Percentiles rank a stretch among this genome's conserved stretches.
These are phyloP conservation scores for Drosophila gunungcola DNA, from an alignment of 1,140 invertebrate genomes.

Conservation along the genomic window DNA sequence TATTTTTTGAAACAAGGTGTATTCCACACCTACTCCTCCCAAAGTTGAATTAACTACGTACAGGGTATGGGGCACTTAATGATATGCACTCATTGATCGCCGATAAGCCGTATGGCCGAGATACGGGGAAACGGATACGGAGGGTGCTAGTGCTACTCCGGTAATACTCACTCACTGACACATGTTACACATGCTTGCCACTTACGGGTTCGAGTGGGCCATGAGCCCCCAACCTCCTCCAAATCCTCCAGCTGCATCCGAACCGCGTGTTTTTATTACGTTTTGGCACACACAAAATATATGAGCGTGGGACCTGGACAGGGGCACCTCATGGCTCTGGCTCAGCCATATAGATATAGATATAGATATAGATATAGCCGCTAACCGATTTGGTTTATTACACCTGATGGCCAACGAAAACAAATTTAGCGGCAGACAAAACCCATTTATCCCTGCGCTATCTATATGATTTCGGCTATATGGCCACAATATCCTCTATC, in stretches of 20 bases:
- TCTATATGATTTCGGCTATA: not conserved
- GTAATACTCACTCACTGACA: constrained; percentile 5
- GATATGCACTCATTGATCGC: constrained; percentile 23
- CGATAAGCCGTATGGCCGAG: constrained; percentile 8
- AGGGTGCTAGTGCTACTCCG: constrained; percentile 18
- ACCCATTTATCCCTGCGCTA: not conserved
- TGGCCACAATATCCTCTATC: not conserved
- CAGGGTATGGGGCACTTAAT: constrained; percentile 16
- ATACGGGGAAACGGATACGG: constrained; percentile 19
- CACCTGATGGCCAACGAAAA: constrained; percentile 1
- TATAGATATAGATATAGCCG: constrained; percentile 6
- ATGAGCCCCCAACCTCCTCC: not conserved
- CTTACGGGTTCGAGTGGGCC: not conserved
- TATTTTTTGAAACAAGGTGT: too few species aligned
- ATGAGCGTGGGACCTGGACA: constrained; percentile 35
- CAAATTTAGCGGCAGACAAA: not conserved
- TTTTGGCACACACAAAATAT: constrained; percentile 24
- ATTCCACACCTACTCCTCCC: not conserved
- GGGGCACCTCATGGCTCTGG: constrained; percentile 12
- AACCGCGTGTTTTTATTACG: constrained; percentile 6
- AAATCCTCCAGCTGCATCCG: not conserved
- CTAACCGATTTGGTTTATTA: constrained; percentile 23
- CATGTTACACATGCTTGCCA: constrained; percentile 19
- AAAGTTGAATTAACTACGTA: too few species aligned
- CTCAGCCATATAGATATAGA: constrained; percentile 1